These are phyloP conservation scores for Anoplolepis gracilipes DNA, from an alignment of 1,140 invertebrate genomes.

Conservation along the genomic window DNA sequence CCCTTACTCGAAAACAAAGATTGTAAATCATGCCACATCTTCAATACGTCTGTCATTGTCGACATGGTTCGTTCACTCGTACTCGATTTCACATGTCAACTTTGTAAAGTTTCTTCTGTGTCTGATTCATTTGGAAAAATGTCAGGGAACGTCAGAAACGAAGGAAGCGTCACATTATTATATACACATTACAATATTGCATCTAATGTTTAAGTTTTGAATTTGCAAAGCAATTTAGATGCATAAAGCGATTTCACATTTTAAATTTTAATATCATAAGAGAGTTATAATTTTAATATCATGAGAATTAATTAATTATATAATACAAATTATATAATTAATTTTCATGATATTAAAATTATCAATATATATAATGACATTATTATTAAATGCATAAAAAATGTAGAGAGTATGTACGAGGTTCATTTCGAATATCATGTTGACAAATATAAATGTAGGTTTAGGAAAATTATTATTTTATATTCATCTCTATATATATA, in stretches of 20 bases:
- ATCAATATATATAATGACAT: no score
- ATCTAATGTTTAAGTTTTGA: background rate
- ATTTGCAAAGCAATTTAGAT: background rate
- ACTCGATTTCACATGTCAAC: constrained; percentile 50
- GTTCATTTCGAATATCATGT: no score
- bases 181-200: background rate
- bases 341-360: no score
- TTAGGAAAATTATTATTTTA: no score
- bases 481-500: no score
- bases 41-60: constrained; percentile 41
- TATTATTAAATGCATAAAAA: background rate
- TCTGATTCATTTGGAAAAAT: constrained; percentile 7
- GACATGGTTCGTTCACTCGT: background rate
- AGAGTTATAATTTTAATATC: no score
- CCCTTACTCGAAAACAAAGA: constrained; percentile 17
- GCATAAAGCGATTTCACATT: no score
- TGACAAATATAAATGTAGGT: no score
- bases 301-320: no score
- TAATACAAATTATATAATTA: no score
- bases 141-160: constrained; percentile 17
- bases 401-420: background rate
- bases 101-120: background rate
- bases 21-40: constrained; percentile 32
- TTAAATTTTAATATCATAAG: no score
- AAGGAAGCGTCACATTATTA: constrained; percentile 22